These are phyloP conservation scores for Diorhabda carinulata DNA, from an alignment of 1,140 invertebrate genomes.

Conservation along the genomic window DNA sequence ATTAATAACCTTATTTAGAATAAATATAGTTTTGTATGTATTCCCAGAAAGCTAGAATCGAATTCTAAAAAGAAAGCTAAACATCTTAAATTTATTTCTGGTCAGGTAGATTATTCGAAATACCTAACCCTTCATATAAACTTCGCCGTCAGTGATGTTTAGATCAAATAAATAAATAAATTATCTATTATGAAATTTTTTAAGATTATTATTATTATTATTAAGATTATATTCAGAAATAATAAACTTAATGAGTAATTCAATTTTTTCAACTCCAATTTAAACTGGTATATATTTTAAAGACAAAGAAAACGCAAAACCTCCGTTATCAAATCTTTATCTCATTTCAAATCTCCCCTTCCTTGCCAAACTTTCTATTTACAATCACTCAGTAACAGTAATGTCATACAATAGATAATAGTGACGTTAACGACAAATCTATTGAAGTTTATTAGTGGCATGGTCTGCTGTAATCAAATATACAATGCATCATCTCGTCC, in stretches of 20 bases:
- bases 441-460: slow-evolving; percentile 14
- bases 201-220: no score
- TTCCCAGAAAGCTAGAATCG: no score
- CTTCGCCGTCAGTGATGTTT: no score
- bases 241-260: background rate
- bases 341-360: slow-evolving; percentile 34
- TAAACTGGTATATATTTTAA: slow-evolving; percentile 1
- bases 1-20: no score
- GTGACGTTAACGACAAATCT: background rate
- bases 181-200: no score
- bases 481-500: slow-evolving; percentile 31
- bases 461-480: slow-evolving; percentile 33
- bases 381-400: slow-evolving; percentile 26
- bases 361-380: slow-evolving; percentile 42
- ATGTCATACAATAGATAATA: slow-evolving; percentile 7
- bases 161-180: no score
- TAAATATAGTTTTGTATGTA: no score
- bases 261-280: background rate
- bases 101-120: no score
- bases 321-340: slow-evolving; percentile 37
- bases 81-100: no score
- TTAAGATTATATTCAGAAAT: background rate
- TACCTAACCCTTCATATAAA: no score
- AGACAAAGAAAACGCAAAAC: slow-evolving; percentile 26
- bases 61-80: no score